Evolutionary conservation across 2,888 invertebrate genomes (phyloP).

Genomic region (Bruchidius siliquastri): DNA sequence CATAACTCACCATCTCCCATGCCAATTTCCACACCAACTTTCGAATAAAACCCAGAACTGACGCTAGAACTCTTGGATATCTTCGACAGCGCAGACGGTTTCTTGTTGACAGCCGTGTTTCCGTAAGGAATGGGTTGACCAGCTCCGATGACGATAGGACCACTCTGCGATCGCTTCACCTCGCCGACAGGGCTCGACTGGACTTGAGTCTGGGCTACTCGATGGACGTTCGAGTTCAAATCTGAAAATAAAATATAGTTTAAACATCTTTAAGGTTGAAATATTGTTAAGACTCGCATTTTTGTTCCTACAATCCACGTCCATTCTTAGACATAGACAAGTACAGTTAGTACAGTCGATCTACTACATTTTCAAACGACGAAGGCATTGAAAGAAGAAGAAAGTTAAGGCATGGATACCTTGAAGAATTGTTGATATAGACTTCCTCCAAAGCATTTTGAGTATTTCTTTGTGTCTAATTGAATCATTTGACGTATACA

Average conservation of each 20-base stretch:
- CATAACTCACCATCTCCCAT: constrained; percentile 26
- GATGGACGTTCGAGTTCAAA: constrained; percentile 53
- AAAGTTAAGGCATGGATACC: no score
- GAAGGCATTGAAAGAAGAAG: no score
- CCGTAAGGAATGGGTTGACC: constrained; percentile 47
- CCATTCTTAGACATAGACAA: no score
- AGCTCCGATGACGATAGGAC: constrained; percentile 46
- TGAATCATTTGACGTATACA: no score
- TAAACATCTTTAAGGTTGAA: no score
- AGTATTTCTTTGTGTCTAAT: no score
- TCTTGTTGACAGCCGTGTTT: constrained; percentile 27
- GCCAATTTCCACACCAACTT: constrained; percentile 40
- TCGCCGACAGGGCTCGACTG: constrained; percentile 25
- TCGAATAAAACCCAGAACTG: constrained; percentile 39
- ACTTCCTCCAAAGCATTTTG: no score
- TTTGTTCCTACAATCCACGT: no score
- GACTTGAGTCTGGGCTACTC: constrained; percentile 28
- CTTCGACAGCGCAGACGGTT: constrained; percentile 25
- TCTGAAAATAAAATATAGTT: constrained; percentile 47
- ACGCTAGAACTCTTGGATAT: constrained; percentile 40
- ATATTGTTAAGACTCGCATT: no score
- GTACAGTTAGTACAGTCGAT: no score
- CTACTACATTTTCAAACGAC: no score
- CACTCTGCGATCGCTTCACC: constrained; percentile 45
- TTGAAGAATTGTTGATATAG: no score